Base-by-base conservation (phyloP, 2,797 vertebrate genomes). In the Prionace glauca region DNA sequence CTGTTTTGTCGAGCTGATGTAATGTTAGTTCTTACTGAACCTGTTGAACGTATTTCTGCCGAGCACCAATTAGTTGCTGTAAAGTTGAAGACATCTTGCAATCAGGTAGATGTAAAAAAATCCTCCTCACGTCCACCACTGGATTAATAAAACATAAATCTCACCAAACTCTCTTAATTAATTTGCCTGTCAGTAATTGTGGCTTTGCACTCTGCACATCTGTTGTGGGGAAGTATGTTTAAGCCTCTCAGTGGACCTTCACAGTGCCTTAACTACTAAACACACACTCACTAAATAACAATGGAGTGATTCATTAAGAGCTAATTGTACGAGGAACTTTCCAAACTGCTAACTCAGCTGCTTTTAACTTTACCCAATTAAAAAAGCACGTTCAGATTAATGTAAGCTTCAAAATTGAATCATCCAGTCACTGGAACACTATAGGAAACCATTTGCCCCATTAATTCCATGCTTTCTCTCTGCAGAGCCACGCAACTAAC, bases 101-200 rank as follows among this genome's bases (percentile, higher is more conserved):
- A 69, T 71, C 41, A 32, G 69, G 45, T 20, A 29, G 67, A 50
- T 50, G 67, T 50, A 94, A 72, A 72, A 77, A 95, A 95, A 65
- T 95, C 45, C 71, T 60, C 60, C 93, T 95, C 93, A 95, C 71
- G 60, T 95, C 14, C 67, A 71, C 69, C 67, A 56, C 5, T 71
- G 41, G 92, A 50, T 50, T 74, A 41, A 71, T 71, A 95, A 95
- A 95, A 77, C 93, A n/a, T 95, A 74, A n/a, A 56, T 77, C 93
- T 95, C 71, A n/a, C 71, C 41, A 10, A 95, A 41, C 26, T 20
- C 24, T 72, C 93, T 77, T 56, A 56, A 74, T 95, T 95, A 95
- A 95, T 95, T 72, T 56, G 69, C 14, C 14, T 95, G 93, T 77
- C 71, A 74, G 71, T 77, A 94, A 94, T 69, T n/a, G 69, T 50